Conservation (phyloP, 2,797 vertebrate genomes). For the Coregonus ussuriensis region DNA sequence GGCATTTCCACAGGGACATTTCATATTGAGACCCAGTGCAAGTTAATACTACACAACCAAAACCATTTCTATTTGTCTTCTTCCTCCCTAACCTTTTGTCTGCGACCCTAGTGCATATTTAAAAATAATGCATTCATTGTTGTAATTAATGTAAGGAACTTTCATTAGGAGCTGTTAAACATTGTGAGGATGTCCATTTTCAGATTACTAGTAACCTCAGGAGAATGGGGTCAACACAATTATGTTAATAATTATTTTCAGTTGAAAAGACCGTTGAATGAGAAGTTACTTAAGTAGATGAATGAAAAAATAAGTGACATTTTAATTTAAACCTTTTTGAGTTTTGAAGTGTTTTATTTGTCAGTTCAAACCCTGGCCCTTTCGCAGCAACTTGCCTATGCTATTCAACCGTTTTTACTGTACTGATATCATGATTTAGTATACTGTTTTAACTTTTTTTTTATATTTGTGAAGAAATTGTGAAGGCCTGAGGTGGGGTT, state of each 20-base stretch:
- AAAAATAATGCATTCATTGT: slow-evolving; percentile 7
- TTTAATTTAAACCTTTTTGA: not conserved
- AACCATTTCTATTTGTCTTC: not conserved
- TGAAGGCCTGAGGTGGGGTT: not conserved
- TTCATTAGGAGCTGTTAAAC: no score
- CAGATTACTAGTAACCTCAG: no score
- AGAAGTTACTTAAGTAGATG: not conserved
- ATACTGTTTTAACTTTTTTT: no score
- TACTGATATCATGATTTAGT: not conserved
- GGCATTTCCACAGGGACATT: not conserved
- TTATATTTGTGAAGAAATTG: not conserved
- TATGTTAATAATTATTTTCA: no score
- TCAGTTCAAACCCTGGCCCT: not conserved
- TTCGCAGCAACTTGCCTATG: not conserved
- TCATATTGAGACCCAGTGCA: not conserved
- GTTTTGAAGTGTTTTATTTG: not conserved
- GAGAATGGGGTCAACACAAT: no score
- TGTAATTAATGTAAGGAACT: no score
- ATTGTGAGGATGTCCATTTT: no score
- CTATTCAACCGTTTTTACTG: slow-evolving; percentile 2
- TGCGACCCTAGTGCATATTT: slow-evolving; percentile 2
- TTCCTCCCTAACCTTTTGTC: not conserved
- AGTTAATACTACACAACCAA: not conserved
- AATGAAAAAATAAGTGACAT: not conserved
- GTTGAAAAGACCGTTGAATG: not conserved